phyloP scores from a whole-genome alignment of 2,888 invertebrate species.

The Drosophila niveifrons region DNA sequence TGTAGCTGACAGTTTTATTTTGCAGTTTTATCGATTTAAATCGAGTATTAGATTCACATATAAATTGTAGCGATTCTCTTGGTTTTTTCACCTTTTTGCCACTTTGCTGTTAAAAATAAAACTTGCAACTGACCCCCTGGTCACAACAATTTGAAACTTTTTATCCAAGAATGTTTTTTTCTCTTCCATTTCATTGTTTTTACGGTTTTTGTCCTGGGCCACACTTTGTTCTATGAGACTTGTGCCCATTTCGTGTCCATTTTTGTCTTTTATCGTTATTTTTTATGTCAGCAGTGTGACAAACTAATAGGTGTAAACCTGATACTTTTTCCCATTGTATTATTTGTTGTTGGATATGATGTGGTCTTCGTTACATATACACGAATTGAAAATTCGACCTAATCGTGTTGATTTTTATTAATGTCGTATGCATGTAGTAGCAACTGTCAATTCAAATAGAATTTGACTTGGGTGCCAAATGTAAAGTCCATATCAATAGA shows the following conservation, averaged over 20 bases:
- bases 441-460: slow-evolving; percentile 23
- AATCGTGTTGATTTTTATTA: slow-evolving; percentile 3
- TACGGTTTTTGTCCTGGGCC: neutral
- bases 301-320: slow-evolving; percentile 30
- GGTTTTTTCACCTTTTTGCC: neutral
- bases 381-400: neutral
- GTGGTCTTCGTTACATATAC: neutral
- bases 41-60: slow-evolving; percentile 30
- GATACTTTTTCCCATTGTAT: slow-evolving; percentile 33
- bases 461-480: slow-evolving; percentile 27
- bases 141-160: slow-evolving; percentile 42
- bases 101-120: neutral
- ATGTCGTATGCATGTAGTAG: neutral
- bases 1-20: slow-evolving; percentile 10
- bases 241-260: slow-evolving; percentile 17
- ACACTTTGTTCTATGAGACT: slow-evolving; percentile 9
- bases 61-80: slow-evolving; percentile 25
- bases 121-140: neutral
- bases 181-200: slow-evolving; percentile 10
- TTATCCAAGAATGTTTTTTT: slow-evolving; percentile 10
- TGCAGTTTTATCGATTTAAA: slow-evolving; percentile 22
- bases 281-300: slow-evolving; percentile 12
- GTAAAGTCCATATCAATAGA: slow-evolving; percentile 27
- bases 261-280: slow-evolving; percentile 30
- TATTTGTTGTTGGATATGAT: slow-evolving; percentile 8